These are phyloP conservation scores for Conchocele bisecta DNA, from an alignment of 2,888 invertebrate species.

Conservation along the genomic window DNA sequence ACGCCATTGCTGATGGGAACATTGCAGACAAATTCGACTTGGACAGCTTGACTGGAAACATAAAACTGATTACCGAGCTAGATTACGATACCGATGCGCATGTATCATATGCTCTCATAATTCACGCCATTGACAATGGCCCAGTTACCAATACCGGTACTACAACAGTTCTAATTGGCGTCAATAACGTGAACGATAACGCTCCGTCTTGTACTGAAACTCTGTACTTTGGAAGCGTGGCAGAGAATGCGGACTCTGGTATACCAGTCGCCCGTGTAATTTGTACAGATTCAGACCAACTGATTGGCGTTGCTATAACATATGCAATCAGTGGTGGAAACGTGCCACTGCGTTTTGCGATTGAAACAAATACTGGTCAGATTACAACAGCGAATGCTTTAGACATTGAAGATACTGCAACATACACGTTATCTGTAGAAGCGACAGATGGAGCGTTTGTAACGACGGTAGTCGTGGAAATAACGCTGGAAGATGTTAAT, in stretches of 20 bases:
- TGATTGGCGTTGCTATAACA: conserved; percentile 62
- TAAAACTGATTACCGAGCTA: conserved; percentile 62
- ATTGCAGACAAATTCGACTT: conserved; percentile 86
- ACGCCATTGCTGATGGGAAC: conserved; percentile 95
- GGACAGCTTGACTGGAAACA: conserved; percentile 58
- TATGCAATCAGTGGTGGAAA: conserved; percentile 87
- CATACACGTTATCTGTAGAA: conserved; percentile 93
- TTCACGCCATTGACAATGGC: conserved; percentile 70
- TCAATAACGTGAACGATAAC: conserved; percentile 96
- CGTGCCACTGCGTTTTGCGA: conserved; percentile 89
- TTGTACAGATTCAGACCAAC: conserved; percentile 88
- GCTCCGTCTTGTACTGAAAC: conserved; percentile 89
- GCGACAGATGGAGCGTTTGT: conserved; percentile 92
- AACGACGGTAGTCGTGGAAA: too few species aligned
- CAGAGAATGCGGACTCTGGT: conserved; percentile 84
- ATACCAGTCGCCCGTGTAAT: conserved; percentile 88
- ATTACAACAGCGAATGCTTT: conserved; percentile 89
- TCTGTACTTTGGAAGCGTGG: conserved; percentile 92
- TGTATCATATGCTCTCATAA: conserved; percentile 70
- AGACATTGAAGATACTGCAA: conserved; percentile 94
- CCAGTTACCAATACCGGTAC: conserved; percentile 69
- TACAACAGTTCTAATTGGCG: conserved; percentile 88
- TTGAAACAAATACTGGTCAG: conserved; percentile 93
- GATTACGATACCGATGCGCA: conserved; percentile 72
- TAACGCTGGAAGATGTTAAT: too few species aligned